phyloP scores from a whole-genome alignment of 2,888 invertebrate species.

The Cheilosia scutellata region DNA sequence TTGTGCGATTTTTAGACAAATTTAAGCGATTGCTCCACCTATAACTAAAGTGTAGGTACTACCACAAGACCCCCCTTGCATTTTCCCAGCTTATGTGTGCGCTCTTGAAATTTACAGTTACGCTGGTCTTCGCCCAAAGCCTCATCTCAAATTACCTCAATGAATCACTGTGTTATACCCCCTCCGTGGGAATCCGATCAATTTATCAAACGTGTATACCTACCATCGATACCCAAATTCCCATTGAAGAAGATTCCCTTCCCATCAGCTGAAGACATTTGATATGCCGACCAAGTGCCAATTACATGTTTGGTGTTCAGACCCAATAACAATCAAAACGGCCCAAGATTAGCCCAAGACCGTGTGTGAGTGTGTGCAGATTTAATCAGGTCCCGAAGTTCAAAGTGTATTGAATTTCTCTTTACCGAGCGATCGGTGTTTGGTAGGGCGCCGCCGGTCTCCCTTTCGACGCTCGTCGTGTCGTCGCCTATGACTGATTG shows the following conservation, averaged over 20 bases:
- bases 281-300: constrained; percentile 69
- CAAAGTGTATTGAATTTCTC: constrained; percentile 52
- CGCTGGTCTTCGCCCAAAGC: neutral
- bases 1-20: no score
- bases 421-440: constrained; percentile 5
- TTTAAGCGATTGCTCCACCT: no score
- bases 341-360: constrained; percentile 44
- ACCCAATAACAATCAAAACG: constrained; percentile 65
- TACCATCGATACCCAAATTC: constrained; percentile 26
- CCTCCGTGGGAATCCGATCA: constrained; percentile 55
- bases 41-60: no score
- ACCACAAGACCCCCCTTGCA: no score
- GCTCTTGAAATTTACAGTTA: neutral
- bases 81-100: neutral
- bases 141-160: constrained; percentile 60
- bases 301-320: constrained; percentile 57
- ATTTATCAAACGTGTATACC: constrained; percentile 41
- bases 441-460: constrained; percentile 32
- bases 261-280: constrained; percentile 42
- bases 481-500: constrained; percentile 57
- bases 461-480: constrained; percentile 14
- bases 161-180: constrained; percentile 36
- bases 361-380: constrained; percentile 33
- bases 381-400: constrained; percentile 67
- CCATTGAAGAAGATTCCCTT: constrained; percentile 27